Evolutionary conservation across 2,797 vertebrate species (phyloP), one percentile per base, ranked within the genome.

Genomic region (Erethizon dorsatum): DNA sequence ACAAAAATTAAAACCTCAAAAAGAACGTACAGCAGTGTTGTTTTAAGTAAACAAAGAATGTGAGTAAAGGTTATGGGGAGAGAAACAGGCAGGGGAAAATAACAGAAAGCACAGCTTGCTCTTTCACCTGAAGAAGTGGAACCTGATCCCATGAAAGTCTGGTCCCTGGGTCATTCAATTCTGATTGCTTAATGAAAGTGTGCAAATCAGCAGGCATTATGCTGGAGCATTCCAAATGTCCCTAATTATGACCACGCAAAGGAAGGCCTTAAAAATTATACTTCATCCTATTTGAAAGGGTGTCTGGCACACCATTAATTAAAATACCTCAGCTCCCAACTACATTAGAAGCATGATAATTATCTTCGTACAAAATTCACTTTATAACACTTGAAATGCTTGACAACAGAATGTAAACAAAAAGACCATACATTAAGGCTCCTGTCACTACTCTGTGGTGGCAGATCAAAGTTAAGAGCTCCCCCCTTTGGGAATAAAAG

Each of bases 241-340:
- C 97, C 97, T 97, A 98, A 98, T 98, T 98, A 98, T 96, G 96
- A n/a, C 97, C 97, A 98, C 98, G 97, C 88, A 98, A 96, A 98
- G 90, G 97, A 98, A 98, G 15, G 87, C 97, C 97, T 98, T 97
- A 98, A 98, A 98, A 98, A 98, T 97, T 97, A 97, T 90, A 97
- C 97, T 98, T 98, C 97, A 97, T 96, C 98, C 95, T 83, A 97
- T 96, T 97, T 98, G 96, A 98, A 98, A 98, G 98, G 96, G 97
- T 97, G 98, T 97, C 97, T 93, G 96, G 97, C 95, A 98, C 89
- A 97, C 92, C 90, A 78, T 97, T 98, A 98, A 97, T 98, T 98
- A 97, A 97, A 98, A 97, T 91, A 98, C 92, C 97, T 98, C 52
- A 69, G 94, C 95, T 97, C 94, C 96, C 93, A 97, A 98, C 96